These are phyloP conservation scores for Dryocosmus kuriphilus DNA, from an alignment of 2,888 invertebrate genomes.

Conservation along the genomic window DNA sequence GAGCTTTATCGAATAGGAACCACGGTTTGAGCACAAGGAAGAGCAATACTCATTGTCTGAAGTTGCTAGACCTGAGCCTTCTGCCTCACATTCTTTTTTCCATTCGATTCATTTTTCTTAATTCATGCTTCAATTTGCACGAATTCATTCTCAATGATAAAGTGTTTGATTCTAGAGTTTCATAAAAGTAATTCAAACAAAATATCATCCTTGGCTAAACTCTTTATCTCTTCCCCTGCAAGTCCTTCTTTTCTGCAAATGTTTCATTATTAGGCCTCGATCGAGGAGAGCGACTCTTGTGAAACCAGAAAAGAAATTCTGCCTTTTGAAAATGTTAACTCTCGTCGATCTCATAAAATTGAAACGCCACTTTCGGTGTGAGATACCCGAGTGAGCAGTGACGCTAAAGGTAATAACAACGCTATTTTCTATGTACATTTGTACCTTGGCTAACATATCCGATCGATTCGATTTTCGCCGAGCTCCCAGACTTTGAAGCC, in stretches of 20 bases:
- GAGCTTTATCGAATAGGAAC: slow-evolving; percentile 33
- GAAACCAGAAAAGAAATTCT: neutral
- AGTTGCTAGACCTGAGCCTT: slow-evolving; percentile 19
- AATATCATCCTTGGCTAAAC: neutral
- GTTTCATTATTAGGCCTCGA: slow-evolving; percentile 35
- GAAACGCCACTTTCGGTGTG: slow-evolving; percentile 45
- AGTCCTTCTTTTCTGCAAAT: slow-evolving; percentile 22
- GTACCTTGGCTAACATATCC: slow-evolving; percentile 76
- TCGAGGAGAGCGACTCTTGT: slow-evolving; percentile 16
- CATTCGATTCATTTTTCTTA: slow-evolving; percentile 21
- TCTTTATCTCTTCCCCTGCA: neutral
- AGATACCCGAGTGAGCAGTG: slow-evolving; percentile 54
- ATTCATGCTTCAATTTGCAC: neutral
- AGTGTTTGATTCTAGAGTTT: neutral
- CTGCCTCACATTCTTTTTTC: slow-evolving; percentile 19
- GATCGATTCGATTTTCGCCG: slow-evolving; percentile 68
- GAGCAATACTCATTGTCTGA: slow-evolving; percentile 31
- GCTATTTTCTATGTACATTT: slow-evolving; percentile 75
- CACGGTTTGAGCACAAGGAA: slow-evolving; percentile 29
- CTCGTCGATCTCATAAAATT: slow-evolving; percentile 35
- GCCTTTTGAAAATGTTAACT: slow-evolving; percentile 5
- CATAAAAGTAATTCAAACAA: slow-evolving; percentile 6
- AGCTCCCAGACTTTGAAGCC: slow-evolving; percentile 61
- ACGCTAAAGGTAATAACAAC: slow-evolving; percentile 71
- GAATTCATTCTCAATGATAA: neutral